Conservation (phyloP, 2,888 invertebrate species). For the Carabus problematicus region DNA sequence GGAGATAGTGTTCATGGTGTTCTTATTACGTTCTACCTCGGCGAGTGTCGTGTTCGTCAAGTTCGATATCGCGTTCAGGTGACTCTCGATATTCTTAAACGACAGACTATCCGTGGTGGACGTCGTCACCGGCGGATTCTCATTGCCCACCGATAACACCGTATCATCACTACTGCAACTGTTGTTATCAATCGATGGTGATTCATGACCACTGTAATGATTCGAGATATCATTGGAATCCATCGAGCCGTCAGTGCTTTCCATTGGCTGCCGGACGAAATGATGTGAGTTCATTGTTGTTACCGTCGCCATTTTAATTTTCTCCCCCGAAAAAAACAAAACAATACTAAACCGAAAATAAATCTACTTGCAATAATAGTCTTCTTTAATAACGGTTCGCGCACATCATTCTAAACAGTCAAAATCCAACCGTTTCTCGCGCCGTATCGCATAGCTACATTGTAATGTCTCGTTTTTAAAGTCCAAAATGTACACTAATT, state of each 20-base stretch:
- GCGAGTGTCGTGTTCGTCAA: constrained; percentile 63
- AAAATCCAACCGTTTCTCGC: not conserved
- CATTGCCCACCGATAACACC: constrained; percentile 82
- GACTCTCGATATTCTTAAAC: constrained; percentile 73
- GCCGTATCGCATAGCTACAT: not conserved
- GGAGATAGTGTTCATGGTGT: constrained; percentile 42
- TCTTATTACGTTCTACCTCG: constrained; percentile 49
- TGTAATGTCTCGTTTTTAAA: not conserved
- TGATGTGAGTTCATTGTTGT: constrained; percentile 50
- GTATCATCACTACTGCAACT: constrained; percentile 81
- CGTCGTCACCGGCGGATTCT: constrained; percentile 61
- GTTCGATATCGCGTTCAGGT: constrained; percentile 73
- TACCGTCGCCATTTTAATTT: constrained; percentile 46
- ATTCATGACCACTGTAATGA: constrained; percentile 52
- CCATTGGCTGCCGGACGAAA: constrained; percentile 51
- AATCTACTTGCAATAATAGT: too few species aligned
- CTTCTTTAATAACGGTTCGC: too few species aligned
- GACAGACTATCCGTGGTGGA: constrained; percentile 57
- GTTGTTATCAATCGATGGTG: constrained; percentile 61
- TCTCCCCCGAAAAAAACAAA: too few species aligned
- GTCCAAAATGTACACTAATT: constrained; percentile 1
- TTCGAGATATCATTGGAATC: constrained; percentile 55
- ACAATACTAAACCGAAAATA: too few species aligned
- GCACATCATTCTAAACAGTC: not conserved
- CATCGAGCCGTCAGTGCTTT: constrained; percentile 55